Conservation (phyloP, 2,888 invertebrate genomes). For the Theretra japonica region DNA sequence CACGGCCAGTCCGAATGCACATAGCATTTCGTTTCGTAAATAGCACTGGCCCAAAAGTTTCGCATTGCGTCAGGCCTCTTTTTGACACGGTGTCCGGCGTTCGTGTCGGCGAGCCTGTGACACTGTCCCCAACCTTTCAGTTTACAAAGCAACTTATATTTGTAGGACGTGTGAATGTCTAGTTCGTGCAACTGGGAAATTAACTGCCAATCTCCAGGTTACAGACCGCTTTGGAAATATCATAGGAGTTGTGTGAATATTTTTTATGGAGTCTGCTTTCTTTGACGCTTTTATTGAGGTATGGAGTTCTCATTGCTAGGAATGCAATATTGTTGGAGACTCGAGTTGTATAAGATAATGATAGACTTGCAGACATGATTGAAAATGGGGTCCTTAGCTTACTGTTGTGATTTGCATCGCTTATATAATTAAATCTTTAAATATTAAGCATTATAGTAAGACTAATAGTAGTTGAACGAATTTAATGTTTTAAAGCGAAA, state of each 20-base stretch:
- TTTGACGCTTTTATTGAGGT: background rate
- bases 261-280: background rate
- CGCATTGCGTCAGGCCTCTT: slow-evolving; percentile 42
- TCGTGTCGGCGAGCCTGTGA: slow-evolving; percentile 37
- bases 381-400: too few relatives aligned
- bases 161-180: slow-evolving; percentile 33
- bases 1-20: background rate
- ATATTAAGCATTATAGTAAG: too few relatives aligned
- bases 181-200: slow-evolving; percentile 10
- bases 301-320: background rate
- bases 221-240: background rate
- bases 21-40: slow-evolving; percentile 13
- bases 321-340: background rate
- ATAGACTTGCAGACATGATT: background rate
- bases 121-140: slow-evolving; percentile 43
- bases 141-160: slow-evolving; percentile 44
- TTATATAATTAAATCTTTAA: too few relatives aligned
- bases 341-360: background rate
- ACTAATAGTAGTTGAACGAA: too few relatives aligned
- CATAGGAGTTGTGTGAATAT: slow-evolving; percentile 3
- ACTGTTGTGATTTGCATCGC: too few relatives aligned
- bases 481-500: too few relatives aligned
- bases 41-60: slow-evolving; percentile 38
- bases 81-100: slow-evolving; percentile 45
- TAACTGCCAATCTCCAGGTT: slow-evolving; percentile 18